phyloP scores from a whole-genome alignment of 2,888 invertebrate genomes.

The Pachliopta kotzebuea region DNA sequence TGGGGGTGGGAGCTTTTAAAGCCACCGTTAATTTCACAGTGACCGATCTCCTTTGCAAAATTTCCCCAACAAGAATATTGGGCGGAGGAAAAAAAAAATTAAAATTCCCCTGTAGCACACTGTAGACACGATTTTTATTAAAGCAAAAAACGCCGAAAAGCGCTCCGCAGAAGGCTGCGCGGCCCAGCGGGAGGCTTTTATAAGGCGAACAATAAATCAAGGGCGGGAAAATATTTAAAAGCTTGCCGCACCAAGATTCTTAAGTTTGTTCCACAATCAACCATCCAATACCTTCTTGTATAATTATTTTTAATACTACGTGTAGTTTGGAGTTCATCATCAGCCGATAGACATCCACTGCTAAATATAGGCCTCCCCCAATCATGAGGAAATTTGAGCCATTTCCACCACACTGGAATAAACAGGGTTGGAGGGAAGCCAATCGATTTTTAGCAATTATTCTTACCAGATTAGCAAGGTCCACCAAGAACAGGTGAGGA shows the following conservation, averaged over 20 bases:
- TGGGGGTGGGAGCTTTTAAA: conserved; percentile 13
- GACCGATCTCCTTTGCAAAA: conserved; percentile 45
- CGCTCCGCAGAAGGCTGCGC: conserved; percentile 47
- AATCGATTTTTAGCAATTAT: too few relatives aligned
- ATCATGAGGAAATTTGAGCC: too few relatives aligned
- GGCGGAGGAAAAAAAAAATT: conserved; percentile 53
- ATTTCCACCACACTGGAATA: too few relatives aligned
- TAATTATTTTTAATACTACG: too few relatives aligned
- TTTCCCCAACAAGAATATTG: conserved; percentile 54
- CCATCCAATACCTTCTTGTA: too few relatives aligned
- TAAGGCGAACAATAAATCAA: conserved; percentile 75
- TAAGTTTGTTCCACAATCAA: conserved; percentile 37
- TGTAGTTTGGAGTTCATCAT: too few relatives aligned
- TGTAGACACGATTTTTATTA: conserved; percentile 56
- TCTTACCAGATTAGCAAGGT: too few relatives aligned
- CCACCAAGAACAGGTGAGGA: too few relatives aligned
- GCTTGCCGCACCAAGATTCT: conserved; percentile 56
- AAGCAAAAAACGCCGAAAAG: conserved; percentile 67
- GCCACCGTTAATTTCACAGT: conserved; percentile 54
- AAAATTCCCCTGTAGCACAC: conserved; percentile 56
- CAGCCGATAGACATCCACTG: too few relatives aligned
- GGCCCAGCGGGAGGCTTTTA: conserved; percentile 73
- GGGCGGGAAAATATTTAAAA: conserved; percentile 72
- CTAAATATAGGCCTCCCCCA: too few relatives aligned
- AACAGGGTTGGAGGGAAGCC: too few relatives aligned